Evolutionary conservation across 2,888 invertebrate species (phyloP).

Genomic region (Agrotis segetum): DNA sequence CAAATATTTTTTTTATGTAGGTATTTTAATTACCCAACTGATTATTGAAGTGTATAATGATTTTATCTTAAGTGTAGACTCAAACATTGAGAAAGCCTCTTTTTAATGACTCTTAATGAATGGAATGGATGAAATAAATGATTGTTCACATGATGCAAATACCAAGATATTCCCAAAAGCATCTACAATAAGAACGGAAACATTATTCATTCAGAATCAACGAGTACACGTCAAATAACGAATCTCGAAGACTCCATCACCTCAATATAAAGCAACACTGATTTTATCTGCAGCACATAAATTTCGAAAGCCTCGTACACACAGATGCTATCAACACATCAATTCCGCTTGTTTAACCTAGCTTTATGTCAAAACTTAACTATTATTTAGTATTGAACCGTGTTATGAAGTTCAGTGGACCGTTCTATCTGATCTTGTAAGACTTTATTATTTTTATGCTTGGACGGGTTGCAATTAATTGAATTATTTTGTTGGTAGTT

Average conservation of each 20-base stretch:
- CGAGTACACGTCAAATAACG: slow-evolving; percentile 7
- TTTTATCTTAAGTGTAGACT: no score
- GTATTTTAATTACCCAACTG: no score
- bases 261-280: slow-evolving; percentile 48
- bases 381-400: slow-evolving; percentile 55
- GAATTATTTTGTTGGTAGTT: slow-evolving; percentile 27
- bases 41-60: no score
- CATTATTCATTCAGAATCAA: slow-evolving; percentile 28
- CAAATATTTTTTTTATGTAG: no score
- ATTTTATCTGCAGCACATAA: slow-evolving; percentile 52
- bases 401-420: slow-evolving; percentile 47
- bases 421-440: slow-evolving; percentile 60
- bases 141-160: not conserved
- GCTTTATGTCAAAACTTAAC: slow-evolving; percentile 67
- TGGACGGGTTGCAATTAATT: slow-evolving; percentile 42
- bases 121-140: no score
- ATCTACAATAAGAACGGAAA: slow-evolving; percentile 10
- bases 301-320: slow-evolving; percentile 52
- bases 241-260: slow-evolving; percentile 43
- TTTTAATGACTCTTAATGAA: no score
- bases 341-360: slow-evolving; percentile 64
- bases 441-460: slow-evolving; percentile 50
- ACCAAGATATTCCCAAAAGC: not conserved
- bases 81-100: no score
- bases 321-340: slow-evolving; percentile 64